Percentiles rank a stretch among this genome's conserved stretches.
phyloP scores from a whole-genome alignment of 2,888 invertebrate genomes.

The Alloplasta piceator region DNA sequence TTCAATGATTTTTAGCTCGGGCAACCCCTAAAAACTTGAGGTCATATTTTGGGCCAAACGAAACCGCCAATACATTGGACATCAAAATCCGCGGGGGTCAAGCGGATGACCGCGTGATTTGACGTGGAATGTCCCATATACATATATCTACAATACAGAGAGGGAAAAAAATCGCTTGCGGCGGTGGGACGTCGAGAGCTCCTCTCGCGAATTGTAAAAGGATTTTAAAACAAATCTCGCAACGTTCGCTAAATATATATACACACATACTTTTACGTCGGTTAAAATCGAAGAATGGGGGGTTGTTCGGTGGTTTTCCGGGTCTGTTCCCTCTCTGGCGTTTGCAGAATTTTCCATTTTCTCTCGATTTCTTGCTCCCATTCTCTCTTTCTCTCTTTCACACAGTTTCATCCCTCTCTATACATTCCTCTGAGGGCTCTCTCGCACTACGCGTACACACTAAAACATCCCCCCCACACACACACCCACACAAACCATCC shows the following conservation, averaged over 20 bases:
- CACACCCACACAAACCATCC: conserved; percentile 30
- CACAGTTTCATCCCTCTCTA: conserved; percentile 63
- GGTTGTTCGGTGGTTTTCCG: conserved; percentile 79
- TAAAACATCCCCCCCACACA: conserved; percentile 22
- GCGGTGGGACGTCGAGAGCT: conserved; percentile 45
- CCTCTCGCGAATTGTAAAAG: conserved; percentile 81
- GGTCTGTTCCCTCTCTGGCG: conserved; percentile 63
- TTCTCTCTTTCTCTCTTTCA: conserved; percentile 59
- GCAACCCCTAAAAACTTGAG: no score
- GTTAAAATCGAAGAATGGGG: conserved; percentile 80
- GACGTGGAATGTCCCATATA: not conserved
- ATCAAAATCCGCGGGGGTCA: no score
- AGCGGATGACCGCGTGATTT: no score
- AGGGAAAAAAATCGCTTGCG: conserved; percentile 61
- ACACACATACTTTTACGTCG: conserved; percentile 37
- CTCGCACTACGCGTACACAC: conserved; percentile 32
- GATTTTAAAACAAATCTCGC: conserved; percentile 83
- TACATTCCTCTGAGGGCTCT: conserved; percentile 14
- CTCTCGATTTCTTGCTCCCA: conserved; percentile 68
- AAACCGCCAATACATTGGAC: no score
- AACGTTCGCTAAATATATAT: conserved; percentile 68
- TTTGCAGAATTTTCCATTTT: conserved; percentile 80
- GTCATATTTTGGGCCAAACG: no score
- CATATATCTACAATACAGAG: conserved; percentile 10
- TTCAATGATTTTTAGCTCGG: no score